Base-by-base conservation (phyloP, 2,797 vertebrate genomes). In the Ptychadena robeensis region DNA sequence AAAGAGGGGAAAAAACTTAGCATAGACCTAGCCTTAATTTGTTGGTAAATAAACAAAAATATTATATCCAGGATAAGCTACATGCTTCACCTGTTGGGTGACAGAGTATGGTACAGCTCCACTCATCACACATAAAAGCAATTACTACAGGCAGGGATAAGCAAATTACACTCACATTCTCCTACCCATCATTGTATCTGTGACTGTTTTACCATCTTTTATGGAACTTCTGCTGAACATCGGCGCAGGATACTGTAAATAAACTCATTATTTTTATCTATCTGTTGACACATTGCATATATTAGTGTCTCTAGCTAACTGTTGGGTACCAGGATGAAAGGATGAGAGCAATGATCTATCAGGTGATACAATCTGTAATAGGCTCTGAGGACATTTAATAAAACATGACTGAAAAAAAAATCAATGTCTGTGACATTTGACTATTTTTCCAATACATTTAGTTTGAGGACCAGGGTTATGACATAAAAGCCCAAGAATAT, bases 321-420 rank as follows among this genome's bases (percentile, higher is more conserved):
- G 75, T 48, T 66, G 38, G 59, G 61, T 71, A 67, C 40, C 32
- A 22, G n/a, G 70, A 67, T 79, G 44, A 79, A 83, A 79, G 70
- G 30, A 79, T 72, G 40, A 63, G 44, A 79, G 76, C 69, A 68
- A 73, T 79, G 82, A 83, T 83, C 76, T 73, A 83, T 83, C 82
- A 83, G 76, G 76, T 83, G 75, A 44, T 79, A 83, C 73, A 67
- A 83, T 83, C 79, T 79, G 82, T 83, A 73, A 83, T 83, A 83
- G 57, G 70, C 37, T 78, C 74, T 83, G 81, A 83, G 79, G 82
- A 83, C 82, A 83, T 83, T 83, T 83, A 79, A 83, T 83, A 83
- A 79, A 83, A 83, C 82, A 79, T 73, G 63, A 83, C 57, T 53
- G 63, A 79, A 68, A 66, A 69, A 83, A 73, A 79, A 83, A 83